Evolutionary conservation across 2,113 vertebrate genomes (phyloP).

Genomic region (Chaetodon auriga): DNA sequence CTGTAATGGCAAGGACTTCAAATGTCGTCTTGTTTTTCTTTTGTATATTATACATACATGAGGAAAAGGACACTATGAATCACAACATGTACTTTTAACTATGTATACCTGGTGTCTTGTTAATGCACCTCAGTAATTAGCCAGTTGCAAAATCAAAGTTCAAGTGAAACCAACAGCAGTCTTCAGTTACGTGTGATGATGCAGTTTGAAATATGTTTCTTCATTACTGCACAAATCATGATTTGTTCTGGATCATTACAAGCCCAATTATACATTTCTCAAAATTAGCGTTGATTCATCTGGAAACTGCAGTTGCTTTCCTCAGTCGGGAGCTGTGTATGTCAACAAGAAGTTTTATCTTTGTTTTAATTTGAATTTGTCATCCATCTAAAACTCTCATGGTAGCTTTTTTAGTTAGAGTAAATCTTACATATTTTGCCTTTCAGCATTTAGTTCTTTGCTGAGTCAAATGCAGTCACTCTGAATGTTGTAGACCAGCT

Average conservation of each 20-base stretch:
- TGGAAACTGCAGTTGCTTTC: neutral
- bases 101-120: neutral
- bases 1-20: neutral
- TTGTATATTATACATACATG: constrained; percentile 1
- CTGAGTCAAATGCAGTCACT: constrained; percentile 28
- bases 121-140: neutral
- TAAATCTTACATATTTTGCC: constrained; percentile 41
- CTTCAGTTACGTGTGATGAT: neutral
- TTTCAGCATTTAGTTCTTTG: constrained; percentile 2
- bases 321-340: neutral
- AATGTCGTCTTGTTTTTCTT: neutral
- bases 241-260: neutral
- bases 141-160: neutral
- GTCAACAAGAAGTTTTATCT: neutral
- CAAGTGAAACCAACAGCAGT: neutral
- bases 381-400: neutral
- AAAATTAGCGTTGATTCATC: neutral
- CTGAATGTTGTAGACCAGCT: constrained; percentile 64
- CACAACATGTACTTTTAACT: neutral
- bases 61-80: neutral
- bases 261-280: neutral
- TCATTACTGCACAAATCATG: neutral
- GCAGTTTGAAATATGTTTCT: neutral
- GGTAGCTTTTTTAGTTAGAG: neutral
- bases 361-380: neutral